A percentile compares a stretch with the other conserved stretches of the same genome.
phyloP scores from a whole-genome alignment of 2,888 invertebrate species.

The Drosophila parthenogenetica region DNA sequence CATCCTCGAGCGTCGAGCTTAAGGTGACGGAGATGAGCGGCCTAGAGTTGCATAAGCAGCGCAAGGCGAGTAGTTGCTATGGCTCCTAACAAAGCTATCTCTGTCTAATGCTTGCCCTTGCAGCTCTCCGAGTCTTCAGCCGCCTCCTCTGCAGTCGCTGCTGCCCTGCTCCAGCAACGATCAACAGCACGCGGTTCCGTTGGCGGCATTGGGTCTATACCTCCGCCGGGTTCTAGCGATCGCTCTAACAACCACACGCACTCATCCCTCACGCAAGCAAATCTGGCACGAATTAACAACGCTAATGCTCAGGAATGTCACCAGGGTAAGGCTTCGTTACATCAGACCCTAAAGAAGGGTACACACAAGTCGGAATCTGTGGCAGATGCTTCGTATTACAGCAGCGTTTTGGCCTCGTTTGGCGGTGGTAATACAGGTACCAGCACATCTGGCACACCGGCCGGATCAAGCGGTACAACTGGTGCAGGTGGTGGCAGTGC shows the following conservation, averaged over 20 bases:
- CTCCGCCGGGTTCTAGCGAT: constrained; percentile 73
- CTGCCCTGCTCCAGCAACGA: constrained; percentile 61
- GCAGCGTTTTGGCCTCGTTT: constrained; percentile 83
- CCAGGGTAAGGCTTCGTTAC: constrained; percentile 82
- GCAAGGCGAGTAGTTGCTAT: constrained; percentile 79
- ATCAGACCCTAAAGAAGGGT: constrained; percentile 82
- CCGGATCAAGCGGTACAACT: constrained; percentile 44
- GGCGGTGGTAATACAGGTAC: constrained; percentile 44
- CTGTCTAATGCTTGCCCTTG: constrained; percentile 73
- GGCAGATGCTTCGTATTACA: constrained; percentile 84
- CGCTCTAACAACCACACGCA: constrained; percentile 64
- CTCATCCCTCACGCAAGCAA: constrained; percentile 81
- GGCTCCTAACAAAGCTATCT: constrained; percentile 72
- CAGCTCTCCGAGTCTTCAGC: constrained; percentile 80
- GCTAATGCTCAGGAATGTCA: constrained; percentile 84
- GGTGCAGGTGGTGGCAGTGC: constrained; percentile 37
- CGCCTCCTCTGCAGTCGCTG: constrained; percentile 34
- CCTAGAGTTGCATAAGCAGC: constrained; percentile 80
- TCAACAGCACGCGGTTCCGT: constrained; percentile 51
- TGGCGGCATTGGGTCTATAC: constrained; percentile 74
- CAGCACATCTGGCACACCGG: constrained; percentile 5
- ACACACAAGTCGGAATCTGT: constrained; percentile 79
- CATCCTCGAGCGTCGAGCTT: constrained; percentile 42
- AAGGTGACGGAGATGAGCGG: constrained; percentile 62
- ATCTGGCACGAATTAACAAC: constrained; percentile 83